Conservation (phyloP, 2,797 vertebrate genomes). For the Muscicapa striata region DNA sequence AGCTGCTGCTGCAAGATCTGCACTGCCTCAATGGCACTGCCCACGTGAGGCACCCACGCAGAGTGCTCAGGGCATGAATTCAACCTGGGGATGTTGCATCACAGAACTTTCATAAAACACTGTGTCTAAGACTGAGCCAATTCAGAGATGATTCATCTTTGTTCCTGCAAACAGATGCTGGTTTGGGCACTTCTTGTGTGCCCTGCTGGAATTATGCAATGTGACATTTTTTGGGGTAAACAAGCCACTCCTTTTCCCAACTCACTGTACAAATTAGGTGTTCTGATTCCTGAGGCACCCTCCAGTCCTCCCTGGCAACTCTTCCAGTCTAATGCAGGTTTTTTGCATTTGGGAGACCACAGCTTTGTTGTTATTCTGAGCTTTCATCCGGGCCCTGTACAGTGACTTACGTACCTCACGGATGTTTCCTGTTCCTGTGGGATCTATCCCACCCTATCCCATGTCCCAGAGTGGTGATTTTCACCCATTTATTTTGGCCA, state of each 20-base stretch:
- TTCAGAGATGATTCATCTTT: slow-evolving; percentile 35
- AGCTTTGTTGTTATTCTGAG: background rate
- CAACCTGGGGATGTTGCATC: slow-evolving; percentile 8
- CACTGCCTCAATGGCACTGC: fast-evolving
- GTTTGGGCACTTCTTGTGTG: slow-evolving; percentile 31
- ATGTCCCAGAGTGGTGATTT: background rate
- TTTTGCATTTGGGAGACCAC: background rate
- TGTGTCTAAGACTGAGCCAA: background rate
- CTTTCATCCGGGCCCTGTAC: background rate
- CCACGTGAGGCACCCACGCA: fast-evolving
- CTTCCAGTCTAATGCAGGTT: background rate
- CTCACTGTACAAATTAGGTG: background rate
- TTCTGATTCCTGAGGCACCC: background rate
- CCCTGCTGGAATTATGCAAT: background rate
- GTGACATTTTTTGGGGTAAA: slow-evolving; percentile 21
- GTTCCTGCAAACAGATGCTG: slow-evolving; percentile 38
- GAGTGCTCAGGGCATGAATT: background rate
- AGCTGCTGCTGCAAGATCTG: background rate
- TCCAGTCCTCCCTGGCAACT: background rate
- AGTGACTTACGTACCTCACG: background rate
- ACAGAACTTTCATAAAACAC: slow-evolving; percentile 17
- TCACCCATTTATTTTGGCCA: background rate
- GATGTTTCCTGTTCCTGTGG: background rate
- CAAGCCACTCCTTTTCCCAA: slow-evolving; percentile 30
- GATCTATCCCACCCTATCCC: background rate